Conservation (phyloP, 2,888 invertebrate species). For the Candidula unifasciata region DNA sequence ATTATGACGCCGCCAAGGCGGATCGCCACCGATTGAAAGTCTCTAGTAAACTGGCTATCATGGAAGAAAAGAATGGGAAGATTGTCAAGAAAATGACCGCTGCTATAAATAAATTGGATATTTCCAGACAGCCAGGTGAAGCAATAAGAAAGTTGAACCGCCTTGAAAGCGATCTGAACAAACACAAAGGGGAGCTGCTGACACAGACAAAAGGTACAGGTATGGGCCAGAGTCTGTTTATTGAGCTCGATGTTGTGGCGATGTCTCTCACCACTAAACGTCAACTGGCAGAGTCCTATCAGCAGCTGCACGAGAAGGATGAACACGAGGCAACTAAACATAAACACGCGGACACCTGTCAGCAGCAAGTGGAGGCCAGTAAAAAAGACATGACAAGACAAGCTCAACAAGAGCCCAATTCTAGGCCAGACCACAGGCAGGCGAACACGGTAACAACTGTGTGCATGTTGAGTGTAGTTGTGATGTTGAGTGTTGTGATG, state of each 20-base stretch:
- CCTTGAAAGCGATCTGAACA: neutral
- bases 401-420: too few relatives aligned
- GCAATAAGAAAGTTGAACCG: neutral
- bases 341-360: neutral
- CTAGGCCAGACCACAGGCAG: too few relatives aligned
- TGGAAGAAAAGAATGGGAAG: neutral
- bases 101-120: neutral
- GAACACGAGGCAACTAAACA: neutral
- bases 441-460: too few relatives aligned
- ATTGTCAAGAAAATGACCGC: neutral
- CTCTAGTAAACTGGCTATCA: neutral
- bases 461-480: too few relatives aligned
- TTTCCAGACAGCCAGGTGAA: neutral
- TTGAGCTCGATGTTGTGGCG: neutral
- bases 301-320: neutral
- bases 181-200: neutral
- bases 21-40: neutral
- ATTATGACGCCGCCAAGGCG: neutral
- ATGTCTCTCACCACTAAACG: neutral
- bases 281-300: neutral
- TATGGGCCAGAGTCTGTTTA: neutral
- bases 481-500: too few relatives aligned
- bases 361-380: too few relatives aligned
- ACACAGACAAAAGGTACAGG: neutral
- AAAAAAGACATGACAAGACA: too few relatives aligned